Evolutionary conservation across 23 tunicate genomes (phyloP), one percentile per base, ranked within the genome.

Genomic region (Oikopleura vanhoeffeni): DNA sequence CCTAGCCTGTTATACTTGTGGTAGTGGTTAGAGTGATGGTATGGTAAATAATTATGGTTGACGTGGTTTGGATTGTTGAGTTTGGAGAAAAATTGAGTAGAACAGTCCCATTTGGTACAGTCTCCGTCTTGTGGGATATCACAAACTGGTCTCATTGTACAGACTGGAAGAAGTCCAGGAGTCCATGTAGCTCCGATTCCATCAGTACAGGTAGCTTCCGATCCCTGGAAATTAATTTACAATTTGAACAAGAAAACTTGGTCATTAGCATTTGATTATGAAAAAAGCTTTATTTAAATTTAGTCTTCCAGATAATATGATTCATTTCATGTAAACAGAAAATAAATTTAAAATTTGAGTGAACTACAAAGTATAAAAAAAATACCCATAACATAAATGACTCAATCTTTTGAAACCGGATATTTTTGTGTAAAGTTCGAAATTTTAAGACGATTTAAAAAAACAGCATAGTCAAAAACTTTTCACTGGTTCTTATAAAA

Each of bases 21-120:
- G n/a, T n/a, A n/a, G n/a, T n/a, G n/a, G n/a, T n/a, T n/a, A n/a
- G n/a, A n/a, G n/a, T n/a, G n/a, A n/a, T n/a, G n/a, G n/a, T n/a
- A n/a, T n/a, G n/a, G n/a, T n/a, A n/a, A n/a, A n/a, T n/a, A n/a
- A n/a, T n/a, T n/a, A n/a, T n/a, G n/a, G n/a, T n/a, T n/a, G n/a
- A n/a, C n/a, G n/a, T n/a, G n/a, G n/a, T 18, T 18, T 49, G 8
- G 60, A 18, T 8, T 49, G 60, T 8, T 18, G 60, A 8, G 8
- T 18, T 71, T 3, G 79, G 27, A 2, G 38, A 18, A 71, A 71
- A 71, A 71, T 71, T 71, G 79, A 18, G 27, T 71, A 2, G 79
- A 71, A 30, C 79, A 71, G 79, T 71, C 79, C 79, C 79, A 71
- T 2, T 71, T 38, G 32, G 79, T 71, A 38, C 79, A 71, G 35